These are phyloP conservation scores for Stichodactyla mertensii DNA, from an alignment of 64 coral and sea anemone genomes.

Conservation along the genomic window DNA sequence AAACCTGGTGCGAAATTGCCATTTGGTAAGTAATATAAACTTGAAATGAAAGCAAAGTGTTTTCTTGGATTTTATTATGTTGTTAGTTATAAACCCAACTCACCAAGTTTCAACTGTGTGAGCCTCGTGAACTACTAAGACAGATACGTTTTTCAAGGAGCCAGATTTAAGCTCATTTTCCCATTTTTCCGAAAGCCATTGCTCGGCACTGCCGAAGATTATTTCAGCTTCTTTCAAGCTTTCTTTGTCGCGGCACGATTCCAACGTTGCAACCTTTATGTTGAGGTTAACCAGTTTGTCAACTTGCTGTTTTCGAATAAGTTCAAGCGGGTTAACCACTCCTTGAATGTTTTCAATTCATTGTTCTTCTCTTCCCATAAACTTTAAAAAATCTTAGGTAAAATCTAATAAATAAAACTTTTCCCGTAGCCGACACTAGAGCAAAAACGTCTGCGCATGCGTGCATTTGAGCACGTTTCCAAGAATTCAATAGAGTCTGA, in stretches of 20 bases:
- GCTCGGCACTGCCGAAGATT: conserved; percentile 11
- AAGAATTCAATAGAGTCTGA: too few relatives aligned
- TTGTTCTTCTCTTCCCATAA: too few relatives aligned
- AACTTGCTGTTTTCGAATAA: too few relatives aligned
- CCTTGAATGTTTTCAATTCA: too few relatives aligned
- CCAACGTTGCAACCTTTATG: conserved; percentile 22
- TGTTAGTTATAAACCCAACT: background rate
- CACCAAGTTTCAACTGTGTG: conserved; percentile 43
- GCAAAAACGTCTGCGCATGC: too few relatives aligned
- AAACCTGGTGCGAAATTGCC: too few relatives aligned
- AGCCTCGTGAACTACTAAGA: conserved; percentile 23
- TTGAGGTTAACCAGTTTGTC: background rate
- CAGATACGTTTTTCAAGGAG: background rate
- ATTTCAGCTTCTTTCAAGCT: background rate
- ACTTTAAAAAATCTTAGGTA: too few relatives aligned
- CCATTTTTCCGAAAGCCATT: conserved; percentile 13
- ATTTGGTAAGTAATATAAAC: background rate
- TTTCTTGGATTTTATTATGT: background rate
- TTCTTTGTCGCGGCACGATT: background rate
- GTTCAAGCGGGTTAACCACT: too few relatives aligned
- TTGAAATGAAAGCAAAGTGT: background rate
- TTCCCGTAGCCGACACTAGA: too few relatives aligned
- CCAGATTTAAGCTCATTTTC: background rate
- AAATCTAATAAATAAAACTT: too few relatives aligned
- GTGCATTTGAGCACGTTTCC: too few relatives aligned